Evolutionary conservation across 1,140 invertebrate genomes (phyloP).

Genomic region (Aplysia californica): DNA sequence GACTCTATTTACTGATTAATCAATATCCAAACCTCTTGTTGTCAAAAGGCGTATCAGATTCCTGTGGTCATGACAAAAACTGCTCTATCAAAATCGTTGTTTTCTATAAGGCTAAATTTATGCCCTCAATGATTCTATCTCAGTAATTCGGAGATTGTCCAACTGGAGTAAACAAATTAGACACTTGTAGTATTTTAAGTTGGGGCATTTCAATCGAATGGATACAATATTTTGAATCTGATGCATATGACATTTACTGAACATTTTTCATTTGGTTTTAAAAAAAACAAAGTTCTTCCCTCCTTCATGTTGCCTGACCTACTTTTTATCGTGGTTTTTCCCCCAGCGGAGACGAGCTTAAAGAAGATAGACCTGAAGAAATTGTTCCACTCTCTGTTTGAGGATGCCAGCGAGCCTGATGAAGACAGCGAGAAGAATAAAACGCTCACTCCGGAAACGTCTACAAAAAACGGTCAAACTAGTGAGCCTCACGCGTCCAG

Average conservation of each 20-base stretch:
- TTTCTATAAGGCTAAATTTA: too few species aligned
- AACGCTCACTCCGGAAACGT: not conserved
- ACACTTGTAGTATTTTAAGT: too few species aligned
- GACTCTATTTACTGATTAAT: too few species aligned
- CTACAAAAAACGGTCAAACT: not conserved
- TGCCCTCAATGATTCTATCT: too few species aligned
- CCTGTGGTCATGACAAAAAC: too few species aligned
- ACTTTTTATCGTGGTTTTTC: not conserved
- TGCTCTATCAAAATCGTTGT: too few species aligned
- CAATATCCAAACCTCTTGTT: too few species aligned
- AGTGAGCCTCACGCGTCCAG: not conserved
- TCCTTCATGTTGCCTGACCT: not conserved
- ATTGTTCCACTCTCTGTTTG: slow-evolving; percentile 25
- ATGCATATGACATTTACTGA: not conserved
- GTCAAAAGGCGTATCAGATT: too few species aligned
- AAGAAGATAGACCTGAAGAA: not conserved
- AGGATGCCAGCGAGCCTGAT: slow-evolving; percentile 3
- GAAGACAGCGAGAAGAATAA: not conserved
- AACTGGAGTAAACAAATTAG: too few species aligned
- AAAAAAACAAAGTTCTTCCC: not conserved
- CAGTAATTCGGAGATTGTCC: too few species aligned
- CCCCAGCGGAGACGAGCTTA: not conserved
- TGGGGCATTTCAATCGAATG: too few species aligned
- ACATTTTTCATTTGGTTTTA: not conserved
- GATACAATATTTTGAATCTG: too few species aligned